Percentiles rank a stretch among this genome's conserved stretches.
Conservation (phyloP, 1,140 invertebrate genomes). For the Euura saliciscinereae region DNA sequence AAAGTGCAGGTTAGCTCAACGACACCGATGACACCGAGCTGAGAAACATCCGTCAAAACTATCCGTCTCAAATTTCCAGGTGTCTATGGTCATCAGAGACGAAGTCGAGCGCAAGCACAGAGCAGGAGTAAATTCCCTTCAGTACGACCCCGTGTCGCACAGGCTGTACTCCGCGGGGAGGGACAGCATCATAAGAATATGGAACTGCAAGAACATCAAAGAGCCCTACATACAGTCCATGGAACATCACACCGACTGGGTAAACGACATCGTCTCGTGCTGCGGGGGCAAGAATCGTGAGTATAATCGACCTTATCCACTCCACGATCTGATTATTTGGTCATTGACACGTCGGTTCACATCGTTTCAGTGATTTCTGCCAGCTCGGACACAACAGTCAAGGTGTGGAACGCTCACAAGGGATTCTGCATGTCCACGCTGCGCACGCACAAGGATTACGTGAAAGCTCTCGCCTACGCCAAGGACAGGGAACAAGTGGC, state of each 20-base stretch:
- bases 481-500: conserved; percentile 97
- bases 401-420: conserved; percentile 99
- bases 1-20: conserved; percentile 67
- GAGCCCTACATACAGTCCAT: conserved; percentile 93
- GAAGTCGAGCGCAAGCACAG: conserved; percentile 92
- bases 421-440: conserved; percentile 99
- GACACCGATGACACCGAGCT: no score
- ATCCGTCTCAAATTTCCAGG: conserved; percentile 60
- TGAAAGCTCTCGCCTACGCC: conserved; percentile 98
- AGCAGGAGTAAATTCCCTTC: conserved; percentile 94
- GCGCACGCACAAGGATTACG: conserved; percentile 98
- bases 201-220: conserved; percentile 79
- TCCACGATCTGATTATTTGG: conserved; percentile 14
- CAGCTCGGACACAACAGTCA: conserved; percentile 98
- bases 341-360: conserved; percentile 15
- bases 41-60: no score
- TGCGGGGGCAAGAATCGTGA: conserved; percentile 93
- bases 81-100: conserved; percentile 98
- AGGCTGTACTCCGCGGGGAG: conserved; percentile 96
- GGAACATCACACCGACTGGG: conserved; percentile 99
- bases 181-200: conserved; percentile 97
- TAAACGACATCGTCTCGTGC: conserved; percentile 98
- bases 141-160: conserved; percentile 87
- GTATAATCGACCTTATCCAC: conserved; percentile 34
- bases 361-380: conserved; percentile 90